Percentiles rank a stretch among this genome's conserved stretches.
Evolutionary conservation across 2,113 vertebrate species (phyloP).

Genomic region (Tetrax tetrax): DNA sequence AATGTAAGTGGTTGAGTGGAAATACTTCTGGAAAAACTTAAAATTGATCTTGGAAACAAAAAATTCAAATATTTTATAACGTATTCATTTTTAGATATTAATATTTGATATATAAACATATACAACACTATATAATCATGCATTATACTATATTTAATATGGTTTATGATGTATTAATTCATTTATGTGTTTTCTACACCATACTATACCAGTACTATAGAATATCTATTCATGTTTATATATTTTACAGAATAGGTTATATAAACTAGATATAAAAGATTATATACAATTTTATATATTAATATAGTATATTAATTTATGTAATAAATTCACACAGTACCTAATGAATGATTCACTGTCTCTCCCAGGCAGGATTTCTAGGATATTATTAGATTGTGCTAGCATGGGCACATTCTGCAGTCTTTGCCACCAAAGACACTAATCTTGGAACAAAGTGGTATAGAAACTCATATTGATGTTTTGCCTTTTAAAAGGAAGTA

Average conservation of each 20-base stretch:
- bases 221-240: not conserved
- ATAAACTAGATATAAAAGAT: not conserved
- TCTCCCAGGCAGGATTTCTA: not conserved
- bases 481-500: slow-evolving; percentile 20
- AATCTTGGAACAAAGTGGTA: not conserved
- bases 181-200: not conserved
- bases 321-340: not conserved
- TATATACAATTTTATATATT: not conserved
- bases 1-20: not conserved
- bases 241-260: not conserved
- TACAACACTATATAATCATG: not conserved
- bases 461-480: not conserved
- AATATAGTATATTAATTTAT: not conserved
- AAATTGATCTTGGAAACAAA: not conserved
- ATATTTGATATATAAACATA: not conserved
- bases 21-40: not conserved
- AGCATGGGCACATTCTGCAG: not conserved
- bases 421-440: not conserved
- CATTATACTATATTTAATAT: not conserved
- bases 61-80: not conserved
- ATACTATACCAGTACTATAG: not conserved
- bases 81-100: not conserved
- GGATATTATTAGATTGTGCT: not conserved
- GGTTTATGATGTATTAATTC: not conserved
- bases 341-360: not conserved